Conservation (phyloP, 23 tunicate genomes). For the Trididemnum nubilum region DNA sequence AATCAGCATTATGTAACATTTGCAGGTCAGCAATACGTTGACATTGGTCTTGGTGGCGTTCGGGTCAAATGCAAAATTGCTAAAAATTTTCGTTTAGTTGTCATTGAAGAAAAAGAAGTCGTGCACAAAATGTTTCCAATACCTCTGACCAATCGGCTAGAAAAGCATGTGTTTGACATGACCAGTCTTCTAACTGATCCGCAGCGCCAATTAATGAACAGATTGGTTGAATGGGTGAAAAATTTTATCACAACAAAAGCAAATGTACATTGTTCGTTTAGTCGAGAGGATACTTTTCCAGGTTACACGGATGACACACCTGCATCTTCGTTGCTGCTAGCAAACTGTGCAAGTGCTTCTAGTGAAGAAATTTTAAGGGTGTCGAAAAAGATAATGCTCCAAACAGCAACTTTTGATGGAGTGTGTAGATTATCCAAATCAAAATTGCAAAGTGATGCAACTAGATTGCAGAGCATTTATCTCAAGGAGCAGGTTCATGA, state of each 20-base stretch:
- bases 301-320: conserved; percentile 63
- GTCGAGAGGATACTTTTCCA: conserved; percentile 44
- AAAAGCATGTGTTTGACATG: conserved; percentile 62
- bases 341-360: no score
- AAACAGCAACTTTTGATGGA: no score
- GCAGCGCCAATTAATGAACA: conserved; percentile 11
- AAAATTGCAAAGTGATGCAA: no score
- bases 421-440: no score
- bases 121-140: conserved; percentile 74
- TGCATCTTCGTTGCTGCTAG: conserved; percentile 46
- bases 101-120: conserved; percentile 66
- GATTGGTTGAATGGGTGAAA: conserved; percentile 49
- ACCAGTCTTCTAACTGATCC: conserved; percentile 35
- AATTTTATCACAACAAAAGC: conserved; percentile 26
- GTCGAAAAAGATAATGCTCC: no score
- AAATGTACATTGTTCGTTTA: not conserved
- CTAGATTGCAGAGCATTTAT: no score
- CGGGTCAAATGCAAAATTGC: conserved; percentile 80
- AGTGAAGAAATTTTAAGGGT: no score
- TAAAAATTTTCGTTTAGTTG: conserved; percentile 52
- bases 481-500: no score
- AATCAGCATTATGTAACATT: no score
- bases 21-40: conserved; percentile 49
- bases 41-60: conserved; percentile 79
- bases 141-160: conserved; percentile 71